A percentile compares a stretch with the other conserved stretches of the same genome.
These are phyloP conservation scores for Nicator chloris DNA, from an alignment of 2,113 vertebrate genomes.

Conservation along the genomic window DNA sequence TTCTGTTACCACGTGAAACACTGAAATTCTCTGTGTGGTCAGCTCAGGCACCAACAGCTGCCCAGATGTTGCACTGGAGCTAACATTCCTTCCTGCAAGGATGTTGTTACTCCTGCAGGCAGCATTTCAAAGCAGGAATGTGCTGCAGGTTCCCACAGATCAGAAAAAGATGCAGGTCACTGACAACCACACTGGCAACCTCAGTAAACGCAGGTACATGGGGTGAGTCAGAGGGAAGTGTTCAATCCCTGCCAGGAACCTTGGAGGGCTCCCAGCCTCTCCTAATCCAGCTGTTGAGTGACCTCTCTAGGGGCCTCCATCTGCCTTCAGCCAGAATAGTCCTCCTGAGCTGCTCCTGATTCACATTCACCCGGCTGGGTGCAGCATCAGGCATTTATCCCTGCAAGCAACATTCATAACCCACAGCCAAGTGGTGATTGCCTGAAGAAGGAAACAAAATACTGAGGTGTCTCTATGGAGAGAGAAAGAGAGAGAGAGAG, in stretches of 20 bases:
- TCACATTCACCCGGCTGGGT: not conserved
- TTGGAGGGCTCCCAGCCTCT: not conserved
- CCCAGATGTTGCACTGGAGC: not conserved
- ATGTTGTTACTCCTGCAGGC: not conserved
- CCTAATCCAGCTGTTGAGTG: not conserved
- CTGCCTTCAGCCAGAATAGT: not conserved
- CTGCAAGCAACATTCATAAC: not conserved
- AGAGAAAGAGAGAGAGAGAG: not conserved
- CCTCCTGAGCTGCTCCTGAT: not conserved
- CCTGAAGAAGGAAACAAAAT: not conserved
- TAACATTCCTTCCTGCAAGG: not conserved
- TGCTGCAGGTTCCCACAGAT: not conserved
- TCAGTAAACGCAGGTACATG: fast-evolving
- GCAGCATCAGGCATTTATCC: not conserved
- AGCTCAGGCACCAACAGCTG: not conserved
- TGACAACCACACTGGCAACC: not conserved
- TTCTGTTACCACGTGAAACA: not conserved
- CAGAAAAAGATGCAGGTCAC: not conserved
- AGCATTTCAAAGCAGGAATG: not conserved
- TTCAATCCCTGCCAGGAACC: not conserved
- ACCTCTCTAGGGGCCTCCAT: not conserved
- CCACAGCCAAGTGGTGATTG: not conserved
- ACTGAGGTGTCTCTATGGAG: not conserved
- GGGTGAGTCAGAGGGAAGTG: not conserved
- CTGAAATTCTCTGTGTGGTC: not conserved